A percentile compares a stretch with the other conserved stretches of the same genome.
These are phyloP conservation scores for Drosophila athabasca DNA, from an alignment of 1,140 invertebrate genomes.

Conservation along the genomic window DNA sequence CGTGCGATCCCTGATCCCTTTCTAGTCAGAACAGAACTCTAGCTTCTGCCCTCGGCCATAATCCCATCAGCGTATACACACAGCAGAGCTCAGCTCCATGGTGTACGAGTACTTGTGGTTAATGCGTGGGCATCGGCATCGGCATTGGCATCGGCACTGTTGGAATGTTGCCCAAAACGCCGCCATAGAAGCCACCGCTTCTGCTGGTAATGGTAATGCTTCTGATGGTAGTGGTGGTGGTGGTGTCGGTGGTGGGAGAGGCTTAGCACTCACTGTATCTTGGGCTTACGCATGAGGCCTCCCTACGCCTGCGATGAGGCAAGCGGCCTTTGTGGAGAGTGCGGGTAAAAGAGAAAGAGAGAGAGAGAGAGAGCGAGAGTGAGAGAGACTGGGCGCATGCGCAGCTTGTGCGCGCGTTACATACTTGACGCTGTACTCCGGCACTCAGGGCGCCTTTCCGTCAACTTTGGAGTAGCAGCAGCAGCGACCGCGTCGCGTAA, in stretches of 20 bases:
- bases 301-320: conserved; percentile 12
- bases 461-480: conserved; percentile 32
- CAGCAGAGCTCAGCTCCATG: background rate
- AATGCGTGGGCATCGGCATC: too few species aligned
- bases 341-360: background rate
- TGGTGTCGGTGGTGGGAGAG: background rate
- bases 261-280: background rate
- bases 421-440: conserved; percentile 23
- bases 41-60: background rate
- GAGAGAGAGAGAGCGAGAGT: background rate
- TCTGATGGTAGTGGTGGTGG: background rate
- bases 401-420: conserved; percentile 10
- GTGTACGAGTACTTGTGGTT: too few species aligned
- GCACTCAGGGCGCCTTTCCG: conserved; percentile 30
- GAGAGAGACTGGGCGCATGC: conserved; percentile 3
- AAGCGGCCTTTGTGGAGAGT: conserved; percentile 3
- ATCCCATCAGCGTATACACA: background rate
- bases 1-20: too few species aligned
- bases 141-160: too few species aligned
- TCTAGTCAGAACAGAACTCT: too few species aligned
- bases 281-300: conserved; percentile 7
- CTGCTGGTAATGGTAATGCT: too few species aligned
- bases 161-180: conserved; percentile 5
- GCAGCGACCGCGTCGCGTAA: conserved; percentile 52
- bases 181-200: conserved; percentile 12